Evolutionary conservation across 2,797 vertebrate species (phyloP).

Genomic region (Antennarius maculatus): DNA sequence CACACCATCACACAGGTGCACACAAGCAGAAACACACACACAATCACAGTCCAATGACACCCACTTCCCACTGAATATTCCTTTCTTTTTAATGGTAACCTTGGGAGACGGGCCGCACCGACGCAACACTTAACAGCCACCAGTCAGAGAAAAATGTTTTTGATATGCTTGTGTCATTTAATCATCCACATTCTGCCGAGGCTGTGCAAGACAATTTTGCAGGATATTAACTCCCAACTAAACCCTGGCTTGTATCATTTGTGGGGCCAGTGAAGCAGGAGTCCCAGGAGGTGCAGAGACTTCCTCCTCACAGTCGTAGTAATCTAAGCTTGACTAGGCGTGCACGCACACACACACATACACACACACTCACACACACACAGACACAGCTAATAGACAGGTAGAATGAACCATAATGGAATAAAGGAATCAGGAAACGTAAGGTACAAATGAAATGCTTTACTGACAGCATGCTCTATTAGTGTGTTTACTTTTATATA

Average conservation of each 20-base stretch:
- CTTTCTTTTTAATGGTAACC: constrained; percentile 83
- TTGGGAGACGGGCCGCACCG: constrained; percentile 79
- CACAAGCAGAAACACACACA: constrained; percentile 26
- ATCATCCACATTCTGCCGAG: constrained; percentile 84
- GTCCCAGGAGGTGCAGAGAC: constrained; percentile 81
- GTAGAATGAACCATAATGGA: constrained; percentile 76
- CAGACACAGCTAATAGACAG: constrained; percentile 64
- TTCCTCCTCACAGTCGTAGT: constrained; percentile 81
- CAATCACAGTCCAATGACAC: constrained; percentile 69
- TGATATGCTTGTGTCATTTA: constrained; percentile 88
- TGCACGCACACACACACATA: constrained; percentile 47
- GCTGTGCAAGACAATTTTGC: constrained; percentile 87
- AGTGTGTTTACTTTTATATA: constrained; percentile 48
- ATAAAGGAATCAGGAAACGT: constrained; percentile 75
- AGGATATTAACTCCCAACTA: constrained; percentile 89
- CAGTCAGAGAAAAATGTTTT: constrained; percentile 86
- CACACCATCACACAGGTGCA: constrained; percentile 41
- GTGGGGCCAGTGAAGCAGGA: constrained; percentile 86
- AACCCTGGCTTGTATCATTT: constrained; percentile 88
- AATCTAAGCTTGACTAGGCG: constrained; percentile 80
- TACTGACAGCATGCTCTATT: constrained; percentile 44
- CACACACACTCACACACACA: constrained; percentile 12
- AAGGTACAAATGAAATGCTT: constrained; percentile 56
- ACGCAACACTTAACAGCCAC: constrained; percentile 83
- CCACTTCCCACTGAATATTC: constrained; percentile 78